phyloP scores from a whole-genome alignment of 2,888 invertebrate genomes.

The Sesamia inferens region DNA sequence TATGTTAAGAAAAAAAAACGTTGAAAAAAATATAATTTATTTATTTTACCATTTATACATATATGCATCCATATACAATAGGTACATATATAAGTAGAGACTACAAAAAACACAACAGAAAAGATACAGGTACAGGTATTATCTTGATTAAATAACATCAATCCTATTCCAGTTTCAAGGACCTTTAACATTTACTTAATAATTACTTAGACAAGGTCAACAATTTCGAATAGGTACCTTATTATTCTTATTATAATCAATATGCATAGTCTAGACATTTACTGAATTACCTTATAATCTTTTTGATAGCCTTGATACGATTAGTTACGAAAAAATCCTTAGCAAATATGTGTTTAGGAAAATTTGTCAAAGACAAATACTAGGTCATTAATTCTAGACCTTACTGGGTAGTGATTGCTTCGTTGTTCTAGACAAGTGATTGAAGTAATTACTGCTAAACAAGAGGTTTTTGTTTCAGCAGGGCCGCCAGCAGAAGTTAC shows the following conservation, averaged over 20 bases:
- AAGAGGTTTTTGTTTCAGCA: too few species aligned
- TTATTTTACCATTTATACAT: too few species aligned
- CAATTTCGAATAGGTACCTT: neutral
- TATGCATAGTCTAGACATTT: conserved; percentile 47
- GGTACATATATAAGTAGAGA: too few species aligned
- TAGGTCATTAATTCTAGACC: conserved; percentile 26
- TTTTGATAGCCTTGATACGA: conserved; percentile 31
- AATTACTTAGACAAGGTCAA: conserved; percentile 23
- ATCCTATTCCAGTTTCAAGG: neutral
- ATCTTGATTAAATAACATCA: too few species aligned
- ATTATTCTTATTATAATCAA: conserved; percentile 39
- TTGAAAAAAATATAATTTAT: too few species aligned
- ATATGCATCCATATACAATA: too few species aligned
- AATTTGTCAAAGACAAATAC: conserved; percentile 47
- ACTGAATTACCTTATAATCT: conserved; percentile 32
- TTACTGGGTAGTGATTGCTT: neutral
- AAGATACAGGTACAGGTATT: too few species aligned
- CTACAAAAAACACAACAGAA: too few species aligned
- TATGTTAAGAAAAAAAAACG: too few species aligned
- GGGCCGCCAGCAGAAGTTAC: too few species aligned
- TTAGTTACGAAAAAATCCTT: conserved; percentile 12
- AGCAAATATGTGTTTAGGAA: conserved; percentile 42
- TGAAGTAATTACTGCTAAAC: neutral
- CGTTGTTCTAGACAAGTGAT: neutral
- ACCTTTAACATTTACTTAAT: conserved; percentile 20